Evolutionary conservation across 2,797 vertebrate species (phyloP).

Genomic region (Takifugu ocellatus): DNA sequence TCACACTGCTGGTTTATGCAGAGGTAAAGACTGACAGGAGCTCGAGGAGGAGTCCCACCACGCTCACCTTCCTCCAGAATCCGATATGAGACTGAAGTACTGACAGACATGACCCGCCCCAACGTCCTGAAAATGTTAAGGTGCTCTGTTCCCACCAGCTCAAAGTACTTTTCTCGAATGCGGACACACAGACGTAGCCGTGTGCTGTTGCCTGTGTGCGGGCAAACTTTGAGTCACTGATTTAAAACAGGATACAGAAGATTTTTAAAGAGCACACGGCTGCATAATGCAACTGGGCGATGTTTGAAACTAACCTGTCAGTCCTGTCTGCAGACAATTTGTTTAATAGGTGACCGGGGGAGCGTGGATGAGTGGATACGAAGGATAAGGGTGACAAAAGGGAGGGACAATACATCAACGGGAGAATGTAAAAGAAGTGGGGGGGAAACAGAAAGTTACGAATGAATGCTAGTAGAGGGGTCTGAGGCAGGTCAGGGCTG

Average conservation of each 20-base stretch:
- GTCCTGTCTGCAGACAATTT: slow-evolving; percentile 8
- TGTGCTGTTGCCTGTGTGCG: background rate
- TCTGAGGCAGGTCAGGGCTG: slow-evolving; percentile 10
- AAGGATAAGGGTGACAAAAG: background rate
- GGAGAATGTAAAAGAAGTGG: slow-evolving; percentile 12
- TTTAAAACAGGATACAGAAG: background rate
- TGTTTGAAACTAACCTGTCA: background rate
- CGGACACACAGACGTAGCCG: background rate
- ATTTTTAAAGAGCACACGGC: background rate
- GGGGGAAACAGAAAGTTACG: slow-evolving; percentile 13
- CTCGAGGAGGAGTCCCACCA: slow-evolving; percentile 31
- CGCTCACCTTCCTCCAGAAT: slow-evolving; percentile 36
- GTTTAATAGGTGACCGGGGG: slow-evolving; percentile 5
- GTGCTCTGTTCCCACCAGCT: slow-evolving; percentile 16
- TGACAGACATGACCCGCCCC: slow-evolving; percentile 41
- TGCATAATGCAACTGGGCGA: background rate
- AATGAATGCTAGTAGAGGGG: slow-evolving; percentile 13
- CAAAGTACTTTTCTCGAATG: slow-evolving; percentile 12
- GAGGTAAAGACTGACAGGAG: slow-evolving; percentile 45
- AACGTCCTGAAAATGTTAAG: slow-evolving; percentile 22
- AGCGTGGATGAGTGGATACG: slow-evolving; percentile 4
- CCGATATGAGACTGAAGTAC: slow-evolving; percentile 24
- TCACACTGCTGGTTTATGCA: slow-evolving; percentile 27
- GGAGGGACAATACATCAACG: slow-evolving; percentile 5
- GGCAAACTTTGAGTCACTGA: background rate